Evolutionary conservation across 2,113 vertebrate genomes (phyloP), one percentile per base, ranked within the genome.

Genomic region (western clawed frog (Xenopus tropicalis)): DNA sequence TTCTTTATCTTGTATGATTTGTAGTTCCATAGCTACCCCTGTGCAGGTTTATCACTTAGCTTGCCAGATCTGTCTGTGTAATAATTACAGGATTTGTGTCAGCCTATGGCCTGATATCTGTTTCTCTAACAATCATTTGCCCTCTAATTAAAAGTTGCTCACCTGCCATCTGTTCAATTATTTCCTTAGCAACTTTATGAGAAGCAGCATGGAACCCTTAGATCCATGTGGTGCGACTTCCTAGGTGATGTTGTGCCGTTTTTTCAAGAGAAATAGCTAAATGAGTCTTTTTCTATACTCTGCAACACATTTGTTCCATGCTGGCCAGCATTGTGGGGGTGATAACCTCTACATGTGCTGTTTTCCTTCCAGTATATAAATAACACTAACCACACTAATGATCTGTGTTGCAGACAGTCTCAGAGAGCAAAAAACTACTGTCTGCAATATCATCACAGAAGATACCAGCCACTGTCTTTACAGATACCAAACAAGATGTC

Each of bases 351-450:
- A 13, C 4, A 14, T 48, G 4, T 48, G 48, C 44, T 51, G 48
- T n/a, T 17, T 69, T 70, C 11, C 54, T 44, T 57, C n/a, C 58
- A 37, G 42, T 70, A 16, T 51, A n/a, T 59, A 48, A 71, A 46
- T 37, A 59, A 54, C 54, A 24, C 43, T 61, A 14, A 62, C 58
- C n/a, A 19, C 24, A 22, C n/a, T 11, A 51, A 59, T 71, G 22
- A 46, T 20, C 62, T 54, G 19, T 59, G 67, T 73, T 79, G 78
- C 82, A 87, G 85, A 1, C 24, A 11, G 62, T 54, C 76, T 22
- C 11, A 61, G 79, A 80, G 72, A 5, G 44, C 16, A 6, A 22
- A 74, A 81, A 62, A 77, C 19, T 3, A 24, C 2, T 62, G 22
- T 69, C 66, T 43, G 66, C 19, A 43, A 16, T 5, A 7, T 42